A percentile compares a stretch with the other conserved stretches of the same genome.
These are phyloP conservation scores for Nyctibius grandis DNA, from an alignment of 2,797 vertebrate species.

Conservation along the genomic window DNA sequence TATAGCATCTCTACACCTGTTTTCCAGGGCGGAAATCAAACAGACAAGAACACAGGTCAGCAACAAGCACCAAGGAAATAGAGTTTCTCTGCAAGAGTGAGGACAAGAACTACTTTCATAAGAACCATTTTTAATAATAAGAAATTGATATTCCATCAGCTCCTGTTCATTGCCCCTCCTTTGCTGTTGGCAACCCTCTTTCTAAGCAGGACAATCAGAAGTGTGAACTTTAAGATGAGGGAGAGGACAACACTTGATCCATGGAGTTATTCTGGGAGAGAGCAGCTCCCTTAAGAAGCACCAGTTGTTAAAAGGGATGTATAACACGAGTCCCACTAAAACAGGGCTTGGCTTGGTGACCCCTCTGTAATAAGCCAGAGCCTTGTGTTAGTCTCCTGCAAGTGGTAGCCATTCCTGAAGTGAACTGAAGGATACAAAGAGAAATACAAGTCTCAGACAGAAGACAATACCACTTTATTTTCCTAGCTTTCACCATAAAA, in stretches of 20 bases:
- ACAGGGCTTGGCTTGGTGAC: background rate
- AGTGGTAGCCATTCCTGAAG: background rate
- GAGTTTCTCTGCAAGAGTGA: background rate
- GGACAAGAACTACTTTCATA: background rate
- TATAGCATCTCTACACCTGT: slow-evolving; percentile 61
- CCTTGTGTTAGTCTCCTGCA: background rate
- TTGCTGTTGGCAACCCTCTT: background rate
- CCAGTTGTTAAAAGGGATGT: background rate
- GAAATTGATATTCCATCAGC: background rate
- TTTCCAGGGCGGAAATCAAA: slow-evolving; percentile 32
- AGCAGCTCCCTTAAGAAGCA: background rate
- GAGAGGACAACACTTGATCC: background rate
- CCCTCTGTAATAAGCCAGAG: background rate
- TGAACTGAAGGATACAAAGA: background rate
- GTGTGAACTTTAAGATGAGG: background rate
- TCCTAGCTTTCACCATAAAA: background rate
- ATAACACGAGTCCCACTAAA: background rate
- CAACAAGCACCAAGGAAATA: background rate
- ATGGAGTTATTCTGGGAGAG: background rate
- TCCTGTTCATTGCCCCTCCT: background rate
- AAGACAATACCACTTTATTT: background rate
- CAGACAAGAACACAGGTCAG: background rate
- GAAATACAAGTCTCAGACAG: background rate
- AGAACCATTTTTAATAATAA: background rate
- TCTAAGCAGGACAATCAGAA: background rate